A percentile compares a stretch with the other conserved stretches of the same genome.
These are phyloP conservation scores for Sinosuthora webbiana DNA, from an alignment of 2,113 vertebrate genomes.

Conservation along the genomic window DNA sequence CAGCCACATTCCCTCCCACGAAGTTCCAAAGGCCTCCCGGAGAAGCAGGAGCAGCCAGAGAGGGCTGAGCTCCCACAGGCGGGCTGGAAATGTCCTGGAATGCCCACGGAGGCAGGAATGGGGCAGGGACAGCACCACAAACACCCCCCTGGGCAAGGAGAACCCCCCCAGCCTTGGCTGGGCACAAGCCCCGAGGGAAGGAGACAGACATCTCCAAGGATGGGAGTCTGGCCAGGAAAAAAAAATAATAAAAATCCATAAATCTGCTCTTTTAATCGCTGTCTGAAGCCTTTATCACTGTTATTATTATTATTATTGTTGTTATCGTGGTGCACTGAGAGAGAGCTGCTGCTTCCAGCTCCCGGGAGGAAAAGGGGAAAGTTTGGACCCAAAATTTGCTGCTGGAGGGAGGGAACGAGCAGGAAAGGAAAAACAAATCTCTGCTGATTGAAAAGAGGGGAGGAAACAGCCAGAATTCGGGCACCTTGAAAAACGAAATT, in stretches of 20 bases:
- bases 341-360: neutral
- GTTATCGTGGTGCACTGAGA: neutral
- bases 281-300: neutral
- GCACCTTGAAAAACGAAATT: neutral
- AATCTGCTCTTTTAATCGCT: neutral
- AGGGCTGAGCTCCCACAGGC: neutral
- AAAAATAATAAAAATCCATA: neutral
- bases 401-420: neutral
- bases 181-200: rapidly evolving
- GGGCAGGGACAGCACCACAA: neutral
- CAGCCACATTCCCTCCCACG: constrained; percentile 24
- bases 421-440: neutral
- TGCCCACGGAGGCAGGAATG: neutral
- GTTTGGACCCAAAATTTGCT: neutral
- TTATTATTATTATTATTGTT: neutral
- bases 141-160: neutral
- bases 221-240: neutral
- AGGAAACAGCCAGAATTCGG: neutral
- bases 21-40: neutral
- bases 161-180: neutral
- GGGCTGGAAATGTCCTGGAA: neutral
- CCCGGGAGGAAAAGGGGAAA: neutral
- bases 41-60: neutral
- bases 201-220: neutral
- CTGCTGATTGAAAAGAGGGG: neutral